Evolutionary conservation across 1,140 invertebrate species (phyloP).

Genomic region (Bombus difficillimus): DNA sequence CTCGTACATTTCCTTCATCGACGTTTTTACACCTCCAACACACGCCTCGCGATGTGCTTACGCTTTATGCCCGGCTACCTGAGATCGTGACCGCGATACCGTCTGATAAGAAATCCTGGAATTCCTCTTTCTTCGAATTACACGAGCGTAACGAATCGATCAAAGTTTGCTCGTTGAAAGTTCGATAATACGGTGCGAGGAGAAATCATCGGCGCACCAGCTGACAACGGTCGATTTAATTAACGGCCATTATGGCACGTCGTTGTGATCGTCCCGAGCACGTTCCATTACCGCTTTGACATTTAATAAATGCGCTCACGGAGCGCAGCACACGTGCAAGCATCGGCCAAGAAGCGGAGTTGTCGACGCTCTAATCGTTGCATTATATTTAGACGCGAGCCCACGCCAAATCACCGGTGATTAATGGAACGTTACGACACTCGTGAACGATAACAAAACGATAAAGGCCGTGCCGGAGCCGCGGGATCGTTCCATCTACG

Average conservation of each 20-base stretch:
- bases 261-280: not conserved
- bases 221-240: conserved; percentile 15
- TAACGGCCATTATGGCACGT: conserved; percentile 16
- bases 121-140: not conserved
- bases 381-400: conserved; percentile 29
- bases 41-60: conserved; percentile 28
- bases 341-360: conserved; percentile 19
- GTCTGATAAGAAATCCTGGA: conserved; percentile 6
- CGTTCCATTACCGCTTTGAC: conserved; percentile 34
- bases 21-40: conserved; percentile 48
- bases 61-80: conserved; percentile 25
- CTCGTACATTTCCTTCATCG: conserved; percentile 54
- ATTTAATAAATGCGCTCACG: conserved; percentile 34
- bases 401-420: conserved; percentile 45
- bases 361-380: conserved; percentile 51
- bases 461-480: not conserved
- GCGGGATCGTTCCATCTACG: not conserved
- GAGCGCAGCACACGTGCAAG: not conserved
- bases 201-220: not conserved
- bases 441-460: conserved; percentile 8
- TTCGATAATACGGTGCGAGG: not conserved
- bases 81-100: conserved; percentile 24
- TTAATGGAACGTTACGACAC: conserved; percentile 51
- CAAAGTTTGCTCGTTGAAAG: not conserved
- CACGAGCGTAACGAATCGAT: not conserved